Conservation (phyloP, 2,888 invertebrate genomes). For the Nymphalis urticae region DNA sequence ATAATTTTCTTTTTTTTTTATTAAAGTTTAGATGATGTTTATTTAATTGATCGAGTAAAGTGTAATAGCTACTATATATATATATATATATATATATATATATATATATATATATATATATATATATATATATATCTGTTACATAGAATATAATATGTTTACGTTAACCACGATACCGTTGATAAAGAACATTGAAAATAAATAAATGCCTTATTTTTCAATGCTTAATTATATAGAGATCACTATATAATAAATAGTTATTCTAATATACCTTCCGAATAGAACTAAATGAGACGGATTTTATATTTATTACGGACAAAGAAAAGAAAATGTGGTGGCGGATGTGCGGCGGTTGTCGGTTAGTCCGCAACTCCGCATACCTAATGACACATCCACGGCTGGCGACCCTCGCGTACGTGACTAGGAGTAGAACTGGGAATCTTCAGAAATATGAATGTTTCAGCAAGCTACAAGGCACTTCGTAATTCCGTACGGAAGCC, state of each 20-base stretch:
- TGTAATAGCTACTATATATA: too few species aligned
- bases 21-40: too few species aligned
- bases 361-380: conserved; percentile 34
- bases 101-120: too few species aligned
- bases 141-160: too few species aligned
- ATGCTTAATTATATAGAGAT: background rate
- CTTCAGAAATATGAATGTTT: conserved; percentile 37
- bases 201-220: too few species aligned
- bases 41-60: too few species aligned
- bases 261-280: background rate
- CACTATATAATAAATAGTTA: background rate
- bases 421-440: conserved; percentile 21
- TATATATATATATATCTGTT: too few species aligned
- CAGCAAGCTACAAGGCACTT: conserved; percentile 41
- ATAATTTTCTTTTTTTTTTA: too few species aligned
- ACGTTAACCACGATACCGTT: too few species aligned
- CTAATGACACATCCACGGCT: conserved; percentile 33
- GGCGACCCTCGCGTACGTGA: conserved; percentile 33
- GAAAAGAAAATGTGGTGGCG: conserved; percentile 35
- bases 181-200: too few species aligned
- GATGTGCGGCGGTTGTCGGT: conserved; percentile 30
- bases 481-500: conserved; percentile 26
- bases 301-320: conserved; percentile 33
- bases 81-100: too few species aligned
- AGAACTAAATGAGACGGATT: conserved; percentile 10